Evolutionary conservation across 1,140 invertebrate species (phyloP), one percentile per base, ranked within the genome.

Genomic region (Popillia japonica): DNA sequence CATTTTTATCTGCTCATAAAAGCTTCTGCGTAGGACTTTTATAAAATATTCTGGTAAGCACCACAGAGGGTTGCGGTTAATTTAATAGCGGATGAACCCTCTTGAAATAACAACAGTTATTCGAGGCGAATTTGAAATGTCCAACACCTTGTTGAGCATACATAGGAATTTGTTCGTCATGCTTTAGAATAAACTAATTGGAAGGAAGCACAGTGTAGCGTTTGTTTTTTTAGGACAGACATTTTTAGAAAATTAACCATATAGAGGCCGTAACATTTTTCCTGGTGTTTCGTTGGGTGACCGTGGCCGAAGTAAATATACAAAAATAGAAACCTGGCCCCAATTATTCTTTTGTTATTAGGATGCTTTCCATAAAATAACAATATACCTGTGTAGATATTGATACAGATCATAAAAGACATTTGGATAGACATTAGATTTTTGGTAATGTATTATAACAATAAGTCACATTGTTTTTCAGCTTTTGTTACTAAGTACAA

Each of bases 131-230:
- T 17, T 17, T 55, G n/a, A n/a, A 55, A 55, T 17, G n/a, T 17
- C 3, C 48, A 55, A 17, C 48, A 17, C 14, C 14, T 14, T 55
- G 6, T 55, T 55, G 17, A 55, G 2, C 14, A 17, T n/a, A 55
- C 48, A 17, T 1, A 3, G 6, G n/a, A 44, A 44, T 44, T 44
- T 4, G 48, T 17, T 7, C 48, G 48, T 17, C 42, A 44, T 8
- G 14, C 17, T 55, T 55, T 55, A 14, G 48, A 17, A 55, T 55
- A 55, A 55, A 55, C 48, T 55, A 55, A 55, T 55, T 55, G n/a
- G 6, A 3, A 55, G 48, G n/a, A 55, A 14, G 17, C 48, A 7
- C 48, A n/a, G 17, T 55, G 48, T 55, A 55, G 17, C 48, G 48
- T n/a, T 55, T 55, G 17, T 55, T 55, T 55, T 7, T 55, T 55